phyloP scores from a whole-genome alignment of 1,140 invertebrate species.

The Catajapyx aquilonaris region DNA sequence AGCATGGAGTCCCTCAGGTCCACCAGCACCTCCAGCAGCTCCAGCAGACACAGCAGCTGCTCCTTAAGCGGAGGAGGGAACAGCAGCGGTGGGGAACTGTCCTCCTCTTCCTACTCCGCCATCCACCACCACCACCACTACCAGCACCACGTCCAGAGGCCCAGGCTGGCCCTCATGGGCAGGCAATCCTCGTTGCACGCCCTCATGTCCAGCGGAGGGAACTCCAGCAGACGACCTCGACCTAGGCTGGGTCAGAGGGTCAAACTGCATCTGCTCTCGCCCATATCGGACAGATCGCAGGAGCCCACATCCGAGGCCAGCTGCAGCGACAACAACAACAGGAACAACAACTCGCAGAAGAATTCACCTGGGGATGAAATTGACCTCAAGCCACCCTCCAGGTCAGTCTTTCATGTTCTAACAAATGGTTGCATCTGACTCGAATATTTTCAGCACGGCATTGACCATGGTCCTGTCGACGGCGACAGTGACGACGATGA shows the following conservation, averaged over 20 bases:
- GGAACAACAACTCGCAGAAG: slow-evolving; percentile 51
- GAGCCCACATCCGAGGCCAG: slow-evolving; percentile 57
- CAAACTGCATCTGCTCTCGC: slow-evolving; percentile 63
- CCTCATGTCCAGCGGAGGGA: slow-evolving; percentile 39
- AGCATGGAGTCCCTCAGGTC: slow-evolving; percentile 61
- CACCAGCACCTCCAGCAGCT: slow-evolving; percentile 65
- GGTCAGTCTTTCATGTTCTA: no score
- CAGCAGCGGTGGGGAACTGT: slow-evolving; percentile 17
- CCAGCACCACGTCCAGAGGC: slow-evolving; percentile 18
- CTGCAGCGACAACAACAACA: slow-evolving; percentile 36
- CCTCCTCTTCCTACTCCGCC: slow-evolving; percentile 24
- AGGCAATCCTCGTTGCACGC: slow-evolving; percentile 24
- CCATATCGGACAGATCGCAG: slow-evolving; percentile 76
- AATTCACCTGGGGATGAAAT: slow-evolving; percentile 36
- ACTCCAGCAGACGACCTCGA: no score
- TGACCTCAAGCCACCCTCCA: slow-evolving; percentile 25
- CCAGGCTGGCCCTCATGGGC: slow-evolving; percentile 9
- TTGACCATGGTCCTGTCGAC: no score
- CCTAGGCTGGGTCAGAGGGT: no score
- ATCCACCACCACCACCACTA: slow-evolving; percentile 15
- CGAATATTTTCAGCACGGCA: no score
- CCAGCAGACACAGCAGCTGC: slow-evolving; percentile 55
- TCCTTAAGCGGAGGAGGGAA: slow-evolving; percentile 43
- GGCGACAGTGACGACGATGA: slow-evolving; percentile 2
- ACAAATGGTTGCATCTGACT: no score